These are phyloP conservation scores for Lepus europaeus DNA, from an alignment of 2,113 vertebrate genomes.

Conservation along the genomic window DNA sequence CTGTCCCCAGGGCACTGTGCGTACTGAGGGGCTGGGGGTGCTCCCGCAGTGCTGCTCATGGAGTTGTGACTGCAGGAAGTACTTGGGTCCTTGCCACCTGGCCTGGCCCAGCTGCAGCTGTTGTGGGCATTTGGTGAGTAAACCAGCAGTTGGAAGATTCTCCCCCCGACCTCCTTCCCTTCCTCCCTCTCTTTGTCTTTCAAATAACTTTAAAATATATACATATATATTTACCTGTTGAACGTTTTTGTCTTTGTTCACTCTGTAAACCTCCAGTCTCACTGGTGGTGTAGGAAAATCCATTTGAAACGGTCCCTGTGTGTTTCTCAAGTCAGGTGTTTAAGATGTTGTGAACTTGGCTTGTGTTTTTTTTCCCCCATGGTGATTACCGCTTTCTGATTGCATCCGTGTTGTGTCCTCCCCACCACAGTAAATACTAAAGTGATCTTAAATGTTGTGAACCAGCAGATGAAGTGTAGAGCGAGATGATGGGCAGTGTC, in stretches of 20 bases:
- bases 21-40: not conserved
- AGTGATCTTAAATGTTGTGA: constrained; percentile 1
- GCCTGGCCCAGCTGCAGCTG: too few species aligned
- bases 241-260: not conserved
- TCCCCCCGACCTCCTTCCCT: too few species aligned
- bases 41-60: not conserved
- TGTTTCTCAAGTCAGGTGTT: constrained; percentile 38
- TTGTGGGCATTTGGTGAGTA: too few species aligned
- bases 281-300: not conserved
- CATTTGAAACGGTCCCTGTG: not conserved
- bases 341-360: not conserved
- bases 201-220: not conserved
- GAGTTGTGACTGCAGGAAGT: too few species aligned
- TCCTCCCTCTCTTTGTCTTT: too few species aligned
- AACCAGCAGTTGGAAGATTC: too few species aligned
- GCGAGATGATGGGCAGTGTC: not conserved
- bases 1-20: not conserved
- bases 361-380: not conserved
- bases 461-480: not conserved
- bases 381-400: constrained; percentile 4
- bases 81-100: too few species aligned
- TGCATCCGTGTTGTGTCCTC: constrained; percentile 18
- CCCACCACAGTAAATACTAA: not conserved
- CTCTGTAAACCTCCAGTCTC: not conserved
- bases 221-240: not conserved